Evolutionary conservation across 2,888 invertebrate genomes (phyloP), one percentile per base, ranked within the genome.

Genomic region (Stenotaenia linearis): DNA sequence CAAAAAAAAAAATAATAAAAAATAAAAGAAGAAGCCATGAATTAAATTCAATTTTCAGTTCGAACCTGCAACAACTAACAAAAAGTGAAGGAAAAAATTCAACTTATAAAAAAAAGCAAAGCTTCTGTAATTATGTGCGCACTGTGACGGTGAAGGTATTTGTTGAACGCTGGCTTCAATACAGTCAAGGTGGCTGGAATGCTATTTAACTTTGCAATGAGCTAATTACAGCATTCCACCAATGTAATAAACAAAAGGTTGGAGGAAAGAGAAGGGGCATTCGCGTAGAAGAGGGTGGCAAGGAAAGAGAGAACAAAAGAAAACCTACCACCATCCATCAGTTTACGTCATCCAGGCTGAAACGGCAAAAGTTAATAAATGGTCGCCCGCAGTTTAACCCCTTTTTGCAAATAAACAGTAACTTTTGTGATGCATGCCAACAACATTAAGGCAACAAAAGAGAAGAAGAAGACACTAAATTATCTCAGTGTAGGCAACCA

Each of bases 221-320:
- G 78, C 78, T 78, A 78, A 78, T 78, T 78, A 78, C 56, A 28
- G 61, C 78, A 78, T 78, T 78, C 78, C 78, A 78, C 25, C 78
- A 78, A 30, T 78, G 56, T 78, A 78, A 78, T 78, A 78, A 78
- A 78, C 78, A 78, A 78, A 40, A 78, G 45, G 78, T 61, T 61
- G 61, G 61, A 61, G 61, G 61, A 61, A 61, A 61, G 61, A 61
- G 61, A 61, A 61, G 61, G 61, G n/a, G 61, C 61, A 61, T 61
- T 61, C 28, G 23, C 7, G n/a, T 45, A 45, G 45, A 45, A 23
- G 25, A 61, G 61, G 28, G 61, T 61, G 61, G 61, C 10, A 61
- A 28, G 61, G 28, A 25, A 61, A 61, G 61, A 45, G 61, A 61
- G 12, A 61, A 61, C 61, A 61, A 61, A 61, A 61, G 61, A 61